Conservation (phyloP, 2,888 invertebrate genomes). For the Rhyacophila evoluta region DNA sequence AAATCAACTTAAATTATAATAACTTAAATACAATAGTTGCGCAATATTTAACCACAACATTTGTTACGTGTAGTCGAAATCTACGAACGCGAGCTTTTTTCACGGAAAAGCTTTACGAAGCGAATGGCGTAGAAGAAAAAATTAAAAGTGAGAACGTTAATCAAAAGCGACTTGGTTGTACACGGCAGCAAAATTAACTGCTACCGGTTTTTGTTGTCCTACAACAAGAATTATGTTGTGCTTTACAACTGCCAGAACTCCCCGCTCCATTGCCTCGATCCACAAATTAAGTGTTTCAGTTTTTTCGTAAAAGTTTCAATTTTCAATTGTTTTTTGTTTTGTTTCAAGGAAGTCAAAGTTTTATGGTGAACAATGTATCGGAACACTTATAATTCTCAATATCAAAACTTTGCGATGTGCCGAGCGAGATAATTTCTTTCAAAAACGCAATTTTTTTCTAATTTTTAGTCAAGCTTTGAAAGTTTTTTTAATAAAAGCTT, state of each 20-base stretch:
- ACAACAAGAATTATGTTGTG: constrained; percentile 47
- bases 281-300: constrained; percentile 43
- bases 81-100: neutral
- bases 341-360: neutral
- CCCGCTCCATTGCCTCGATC: neutral
- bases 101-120: constrained; percentile 23
- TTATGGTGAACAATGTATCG: neutral
- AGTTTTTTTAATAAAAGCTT: no score
- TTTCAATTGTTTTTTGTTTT: neutral
- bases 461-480: neutral
- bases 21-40: no score
- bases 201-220: constrained; percentile 49
- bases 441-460: neutral
- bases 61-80: neutral
- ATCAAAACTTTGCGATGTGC: neutral
- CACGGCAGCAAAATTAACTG: constrained; percentile 48
- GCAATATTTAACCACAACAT: no score
- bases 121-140: constrained; percentile 30
- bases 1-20: no score
- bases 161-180: constrained; percentile 50
- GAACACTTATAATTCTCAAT: constrained; percentile 3
- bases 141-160: constrained; percentile 53
- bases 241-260: neutral
- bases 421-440: neutral
- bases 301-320: constrained; percentile 30